Base-by-base conservation (phyloP, 2,797 vertebrate species). In the Betta splendens region DNA sequence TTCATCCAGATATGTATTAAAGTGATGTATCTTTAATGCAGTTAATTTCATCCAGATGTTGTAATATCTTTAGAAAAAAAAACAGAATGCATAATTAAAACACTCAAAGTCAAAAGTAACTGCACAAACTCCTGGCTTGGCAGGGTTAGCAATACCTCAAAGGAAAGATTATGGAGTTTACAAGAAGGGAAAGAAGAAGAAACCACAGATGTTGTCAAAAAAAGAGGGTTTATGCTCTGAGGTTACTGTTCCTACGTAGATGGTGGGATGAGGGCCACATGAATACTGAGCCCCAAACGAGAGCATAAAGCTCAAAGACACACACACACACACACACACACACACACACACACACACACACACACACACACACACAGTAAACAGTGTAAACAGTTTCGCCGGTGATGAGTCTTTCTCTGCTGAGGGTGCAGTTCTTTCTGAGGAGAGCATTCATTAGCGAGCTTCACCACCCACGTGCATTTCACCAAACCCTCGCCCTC, bases 381-480 rank as follows among this genome's bases (percentile, higher is more conserved):
- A 82, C 57, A 38, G 77, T 52, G 72, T 69, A 83, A 84, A 84
- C 79, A 78, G 52, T 72, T 69, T 68, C 72, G 81, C 68, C 81
- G 74, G 71, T 76, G 79, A 80, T 75, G 81, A 79, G 74, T 64
- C 69, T 51, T 10, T 59, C 79, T 45, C 48, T 71, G 61, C 69
- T 66, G 69, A 80, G 79, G n/a, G 84, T 63, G 79, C 47, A 15
- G n/a, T n/a, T 70, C 68, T 75, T 70, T 84, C 83, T 89, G 80
- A 89, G 85, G 81, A 68, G 76, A 64, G 80, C 77, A 85, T 91
- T 91, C 89, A 91, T 89, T 63, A 75, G 75, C 77, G 72, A 17
- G 11, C 65, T 51, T 64, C 76, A 73, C 88, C 88, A 90, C 88
- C 89, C 87, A 89, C 87, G 72, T 67, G 80, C 75, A 81, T 76